Conservation (phyloP, 2,797 vertebrate species). For the Pagetopsis macropterus region DNA sequence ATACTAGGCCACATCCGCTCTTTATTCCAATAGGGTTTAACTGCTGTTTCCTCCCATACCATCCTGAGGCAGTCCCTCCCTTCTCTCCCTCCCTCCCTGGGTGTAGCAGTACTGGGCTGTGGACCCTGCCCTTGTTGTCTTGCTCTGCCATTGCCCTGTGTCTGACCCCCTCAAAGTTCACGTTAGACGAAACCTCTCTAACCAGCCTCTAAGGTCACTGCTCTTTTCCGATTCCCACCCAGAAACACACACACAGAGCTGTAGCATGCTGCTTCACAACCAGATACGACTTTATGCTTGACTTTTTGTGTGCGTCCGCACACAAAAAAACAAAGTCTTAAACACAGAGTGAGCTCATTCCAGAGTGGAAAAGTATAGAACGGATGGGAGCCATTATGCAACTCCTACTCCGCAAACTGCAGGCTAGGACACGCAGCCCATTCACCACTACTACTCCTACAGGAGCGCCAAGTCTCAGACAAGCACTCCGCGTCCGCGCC, state of each 20-base stretch:
- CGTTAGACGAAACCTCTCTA: constrained; percentile 74
- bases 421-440: constrained; percentile 75
- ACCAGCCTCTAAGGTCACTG: constrained; percentile 72
- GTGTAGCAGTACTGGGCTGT: constrained; percentile 47
- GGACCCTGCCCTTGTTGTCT: constrained; percentile 74
- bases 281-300: constrained; percentile 18
- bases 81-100: constrained; percentile 46
- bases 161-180: constrained; percentile 80
- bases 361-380: constrained; percentile 74
- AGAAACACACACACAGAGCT: constrained; percentile 52
- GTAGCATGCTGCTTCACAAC: constrained; percentile 26
- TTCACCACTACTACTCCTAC: constrained; percentile 47
- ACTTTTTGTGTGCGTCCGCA: constrained; percentile 32
- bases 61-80: constrained; percentile 53
- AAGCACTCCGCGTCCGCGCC: constrained; percentile 22
- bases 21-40: constrained; percentile 56
- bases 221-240: constrained; percentile 71
- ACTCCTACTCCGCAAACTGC: constrained; percentile 61
- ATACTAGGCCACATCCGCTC: constrained; percentile 50
- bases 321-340: constrained; percentile 15
- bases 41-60: constrained; percentile 35
- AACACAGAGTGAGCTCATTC: constrained; percentile 73
- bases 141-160: constrained; percentile 73
- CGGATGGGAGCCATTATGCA: constrained; percentile 77
- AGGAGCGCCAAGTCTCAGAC: constrained; percentile 48